Percentiles rank a stretch among this genome's conserved stretches.
Conservation (phyloP, 2,888 invertebrate genomes). For the Ypsolopha sequella region DNA sequence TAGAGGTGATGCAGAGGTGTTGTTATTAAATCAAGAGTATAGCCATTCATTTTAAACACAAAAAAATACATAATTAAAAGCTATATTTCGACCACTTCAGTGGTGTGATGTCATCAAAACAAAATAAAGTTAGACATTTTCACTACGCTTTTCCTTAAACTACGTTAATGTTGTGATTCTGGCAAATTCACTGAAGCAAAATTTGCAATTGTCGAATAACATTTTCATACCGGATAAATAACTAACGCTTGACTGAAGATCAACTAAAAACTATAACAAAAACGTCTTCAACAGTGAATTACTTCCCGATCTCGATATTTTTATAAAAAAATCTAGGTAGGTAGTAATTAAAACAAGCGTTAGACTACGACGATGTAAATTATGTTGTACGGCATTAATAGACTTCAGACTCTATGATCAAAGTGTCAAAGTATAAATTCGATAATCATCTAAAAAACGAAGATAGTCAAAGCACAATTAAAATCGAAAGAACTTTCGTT, state of each 20-base stretch:
- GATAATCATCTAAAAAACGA: no score
- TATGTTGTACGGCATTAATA: no score
- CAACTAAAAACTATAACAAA: conserved; percentile 48
- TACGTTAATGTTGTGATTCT: no score
- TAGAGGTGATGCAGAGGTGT: no score
- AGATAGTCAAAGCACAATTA: no score
- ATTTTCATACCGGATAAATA: conserved; percentile 20
- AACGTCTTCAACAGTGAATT: conserved; percentile 63
- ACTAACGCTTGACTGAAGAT: conserved; percentile 17
- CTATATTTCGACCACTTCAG: no score
- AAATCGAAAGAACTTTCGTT: conserved; percentile 26
- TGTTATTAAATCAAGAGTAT: no score
- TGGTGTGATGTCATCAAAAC: neutral
- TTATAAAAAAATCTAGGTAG: conserved; percentile 41
- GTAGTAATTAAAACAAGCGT: conserved; percentile 53
- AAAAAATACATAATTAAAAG: no score
- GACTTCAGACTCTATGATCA: no score
- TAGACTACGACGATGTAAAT: conserved; percentile 10
- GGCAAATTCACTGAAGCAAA: neutral
- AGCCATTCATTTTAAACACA: no score
- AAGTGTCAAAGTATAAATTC: no score
- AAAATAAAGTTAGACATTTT: neutral
- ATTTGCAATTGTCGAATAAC: neutral
- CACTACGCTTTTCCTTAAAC: no score
- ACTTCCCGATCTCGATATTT: conserved; percentile 60